phyloP scores from a whole-genome alignment of 2,797 vertebrate genomes.

The Crocidura indochinensis region DNA sequence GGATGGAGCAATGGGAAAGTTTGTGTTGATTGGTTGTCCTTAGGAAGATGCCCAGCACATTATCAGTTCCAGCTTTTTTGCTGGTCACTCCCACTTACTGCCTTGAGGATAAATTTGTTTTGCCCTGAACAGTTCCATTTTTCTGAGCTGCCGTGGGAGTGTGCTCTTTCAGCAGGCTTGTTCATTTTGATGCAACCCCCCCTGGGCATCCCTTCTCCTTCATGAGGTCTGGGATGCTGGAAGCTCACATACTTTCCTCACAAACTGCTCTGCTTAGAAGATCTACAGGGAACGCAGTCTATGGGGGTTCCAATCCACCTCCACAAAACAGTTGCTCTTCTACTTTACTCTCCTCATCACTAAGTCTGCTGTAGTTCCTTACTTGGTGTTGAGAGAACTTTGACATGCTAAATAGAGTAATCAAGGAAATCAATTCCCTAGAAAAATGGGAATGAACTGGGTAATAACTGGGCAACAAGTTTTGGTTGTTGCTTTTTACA shows the following conservation, averaged over 20 bases:
- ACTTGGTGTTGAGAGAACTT: background rate
- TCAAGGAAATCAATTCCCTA: background rate
- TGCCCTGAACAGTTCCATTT: background rate
- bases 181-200: no score
- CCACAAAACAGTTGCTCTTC: background rate
- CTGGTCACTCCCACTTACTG: background rate
- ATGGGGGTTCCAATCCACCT: background rate
- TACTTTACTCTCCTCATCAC: background rate
- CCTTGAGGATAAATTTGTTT: background rate
- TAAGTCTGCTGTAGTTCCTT: background rate
- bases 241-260: no score
- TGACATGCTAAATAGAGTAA: background rate
- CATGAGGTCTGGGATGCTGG: no score
- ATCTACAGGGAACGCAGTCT: background rate
- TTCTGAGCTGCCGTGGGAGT: background rate
- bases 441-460: background rate
- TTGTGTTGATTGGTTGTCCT: background rate
- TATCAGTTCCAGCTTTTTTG: background rate
- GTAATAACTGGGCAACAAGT: background rate
- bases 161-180: background rate
- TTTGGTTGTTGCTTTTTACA: conserved; percentile 1
- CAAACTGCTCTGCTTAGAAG: background rate
- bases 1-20: background rate
- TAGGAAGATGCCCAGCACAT: background rate
- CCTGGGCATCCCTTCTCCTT: no score